Evolutionary conservation across 2,797 vertebrate genomes (phyloP).

Genomic region (Lacerta agilis): DNA sequence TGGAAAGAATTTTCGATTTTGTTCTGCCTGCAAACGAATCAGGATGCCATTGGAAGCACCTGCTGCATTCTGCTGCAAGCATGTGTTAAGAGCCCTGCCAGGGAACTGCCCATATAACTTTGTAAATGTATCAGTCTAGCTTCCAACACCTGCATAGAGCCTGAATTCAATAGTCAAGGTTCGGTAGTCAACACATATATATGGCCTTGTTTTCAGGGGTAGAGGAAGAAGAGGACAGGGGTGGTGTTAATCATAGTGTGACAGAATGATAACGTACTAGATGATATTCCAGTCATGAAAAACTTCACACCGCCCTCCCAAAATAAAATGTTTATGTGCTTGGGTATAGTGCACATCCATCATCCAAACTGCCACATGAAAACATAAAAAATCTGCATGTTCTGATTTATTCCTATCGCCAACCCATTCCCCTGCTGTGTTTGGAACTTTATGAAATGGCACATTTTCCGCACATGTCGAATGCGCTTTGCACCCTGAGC

Average conservation of each 20-base stretch:
- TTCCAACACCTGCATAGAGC: neutral
- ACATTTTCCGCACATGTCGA: neutral
- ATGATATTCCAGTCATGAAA: slow-evolving; percentile 7
- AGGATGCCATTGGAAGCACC: neutral
- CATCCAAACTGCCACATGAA: slow-evolving; percentile 3
- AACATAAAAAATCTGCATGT: slow-evolving; percentile 16
- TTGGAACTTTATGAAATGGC: slow-evolving; percentile 1
- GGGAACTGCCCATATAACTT: neutral
- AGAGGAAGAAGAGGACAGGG: neutral
- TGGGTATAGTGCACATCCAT: slow-evolving; percentile 6
- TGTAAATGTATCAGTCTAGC: neutral
- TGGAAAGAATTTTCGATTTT: no score
- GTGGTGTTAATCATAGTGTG: neutral
- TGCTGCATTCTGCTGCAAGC: neutral
- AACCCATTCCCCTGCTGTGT: slow-evolving; percentile 21
- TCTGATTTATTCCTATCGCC: slow-evolving; percentile 30
- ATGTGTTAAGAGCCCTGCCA: neutral
- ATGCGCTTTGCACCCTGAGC: slow-evolving; percentile 14
- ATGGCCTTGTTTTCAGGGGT: neutral
- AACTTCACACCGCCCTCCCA: slow-evolving; percentile 17
- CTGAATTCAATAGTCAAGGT: neutral
- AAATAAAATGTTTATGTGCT: slow-evolving; percentile 32
- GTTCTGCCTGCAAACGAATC: no score
- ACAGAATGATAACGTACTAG: slow-evolving; percentile 3
- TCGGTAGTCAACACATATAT: neutral